A percentile compares a stretch with the other conserved stretches of the same genome.
These are phyloP conservation scores for Muricea muricata DNA, from an alignment of 92 coral and sea anemone genomes.

Conservation along the genomic window DNA sequence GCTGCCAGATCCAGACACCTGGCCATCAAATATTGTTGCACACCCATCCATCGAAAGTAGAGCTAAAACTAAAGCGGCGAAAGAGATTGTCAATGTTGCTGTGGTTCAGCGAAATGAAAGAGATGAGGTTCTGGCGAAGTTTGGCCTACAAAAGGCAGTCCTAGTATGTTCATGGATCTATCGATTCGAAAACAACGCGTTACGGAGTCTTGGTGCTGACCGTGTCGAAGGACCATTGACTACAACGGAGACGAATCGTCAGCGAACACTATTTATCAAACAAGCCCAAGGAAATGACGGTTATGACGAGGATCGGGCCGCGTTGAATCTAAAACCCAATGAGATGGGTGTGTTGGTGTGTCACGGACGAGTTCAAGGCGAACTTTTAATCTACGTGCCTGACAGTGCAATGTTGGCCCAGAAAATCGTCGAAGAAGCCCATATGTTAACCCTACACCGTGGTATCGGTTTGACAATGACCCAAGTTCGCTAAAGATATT, in stretches of 20 bases:
- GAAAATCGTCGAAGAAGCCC: no score
- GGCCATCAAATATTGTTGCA: conserved; percentile 26
- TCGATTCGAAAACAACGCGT: conserved; percentile 47
- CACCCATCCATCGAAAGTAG: conserved; percentile 3
- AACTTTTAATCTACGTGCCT: no score
- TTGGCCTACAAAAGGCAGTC: conserved; percentile 48
- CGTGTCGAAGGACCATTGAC: conserved; percentile 45
- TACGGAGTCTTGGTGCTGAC: conserved; percentile 20
- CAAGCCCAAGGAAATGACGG: conserved; percentile 37
- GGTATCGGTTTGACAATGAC: no score
- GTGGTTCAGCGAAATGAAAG: conserved; percentile 35
- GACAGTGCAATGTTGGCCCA: no score
- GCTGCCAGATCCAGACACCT: conserved; percentile 20
- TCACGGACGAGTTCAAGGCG: no score
- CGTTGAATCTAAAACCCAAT: no score
- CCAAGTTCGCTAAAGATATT: no score
- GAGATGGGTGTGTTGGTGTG: no score
- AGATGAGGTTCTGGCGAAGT: conserved; percentile 51
- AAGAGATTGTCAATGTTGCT: conserved; percentile 39
- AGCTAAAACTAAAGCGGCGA: conserved; percentile 4
- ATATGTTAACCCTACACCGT: no score
- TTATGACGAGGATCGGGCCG: conserved; percentile 13
- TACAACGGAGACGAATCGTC: conserved; percentile 23
- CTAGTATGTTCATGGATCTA: conserved; percentile 56
- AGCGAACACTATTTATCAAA: conserved; percentile 33